Base-by-base conservation (phyloP, 2,113 vertebrate genomes). In the Tragelaphus scriptus region DNA sequence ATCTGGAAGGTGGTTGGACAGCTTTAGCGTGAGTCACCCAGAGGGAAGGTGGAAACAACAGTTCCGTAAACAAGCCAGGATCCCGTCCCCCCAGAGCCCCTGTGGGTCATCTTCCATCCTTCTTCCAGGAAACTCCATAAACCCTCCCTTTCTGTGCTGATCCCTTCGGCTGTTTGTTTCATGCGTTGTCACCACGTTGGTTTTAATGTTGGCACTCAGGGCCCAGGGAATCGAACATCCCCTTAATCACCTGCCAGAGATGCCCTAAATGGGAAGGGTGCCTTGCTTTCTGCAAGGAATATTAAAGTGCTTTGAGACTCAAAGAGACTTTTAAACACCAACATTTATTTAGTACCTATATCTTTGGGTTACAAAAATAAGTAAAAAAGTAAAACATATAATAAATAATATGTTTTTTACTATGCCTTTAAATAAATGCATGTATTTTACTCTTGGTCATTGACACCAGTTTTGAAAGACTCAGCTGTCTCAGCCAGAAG, bases 11-110 rank as follows among this genome's bases (percentile, higher is more conserved):
- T 32, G 10, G 16, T 51, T 30, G 17, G 28, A 68, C n/a, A 96
- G 86, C 77, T 26, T 77, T 88, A 81, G 84, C 28, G 51, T 96
- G 97, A 95, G 61, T 93, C 96, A 95, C 14, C 81, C 58, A 13
- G 13, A 58, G 47, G 55, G 85, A 36, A 80, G 68, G 47, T 88
- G 94, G 59, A 59, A 88, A 89, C 56, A 56, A 32, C 58, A 61
- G n/a, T 61, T 85, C 51, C 0, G 1, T 65, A 68, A 96, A 71
- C 51, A 91, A 90, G 56, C 61, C 21, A 49, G 82, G 88, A 79
- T 92, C 44, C 81, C 5, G 10, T 9, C 51, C 88, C 80, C 59
- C n/a, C 28, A 84, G 96, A 75, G 55, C n/a, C 90, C 8, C 49
- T 26, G 2, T 26, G 80, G 84, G 63, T 92, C 75, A 53, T 93